Evolutionary conservation across 2,113 vertebrate species (phyloP).

Genomic region (Channa argus): DNA sequence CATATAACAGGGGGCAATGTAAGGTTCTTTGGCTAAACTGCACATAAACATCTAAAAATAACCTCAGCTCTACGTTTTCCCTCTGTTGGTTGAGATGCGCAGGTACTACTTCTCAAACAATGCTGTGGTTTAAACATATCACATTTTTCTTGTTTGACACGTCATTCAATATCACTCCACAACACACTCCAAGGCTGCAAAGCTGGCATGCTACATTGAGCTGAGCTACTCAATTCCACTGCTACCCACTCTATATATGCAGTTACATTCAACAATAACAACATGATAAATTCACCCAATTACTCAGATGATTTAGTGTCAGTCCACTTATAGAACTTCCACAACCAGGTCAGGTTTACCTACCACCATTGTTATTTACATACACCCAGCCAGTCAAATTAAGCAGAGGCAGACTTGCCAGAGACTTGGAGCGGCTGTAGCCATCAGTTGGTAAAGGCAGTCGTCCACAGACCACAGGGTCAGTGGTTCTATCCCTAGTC

Average conservation of each 20-base stretch:
- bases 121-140: conserved; percentile 55
- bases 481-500: too few relatives aligned
- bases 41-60: conserved; percentile 40
- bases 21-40: too few relatives aligned
- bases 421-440: too few relatives aligned
- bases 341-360: not conserved
- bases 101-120: conserved; percentile 55
- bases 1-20: too few relatives aligned
- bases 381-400: not conserved
- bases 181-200: conserved; percentile 31
- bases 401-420: not conserved
- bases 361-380: conserved; percentile 21
- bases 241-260: conserved; percentile 9
- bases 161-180: conserved; percentile 18
- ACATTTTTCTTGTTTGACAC: conserved; percentile 56
- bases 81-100: not conserved
- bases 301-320: conserved; percentile 1
- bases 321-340: not conserved
- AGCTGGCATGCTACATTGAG: conserved; percentile 12
- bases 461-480: too few relatives aligned
- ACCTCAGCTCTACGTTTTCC: conserved; percentile 6
- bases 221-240: conserved; percentile 13
- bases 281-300: conserved; percentile 10
- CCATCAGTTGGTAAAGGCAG: too few relatives aligned
- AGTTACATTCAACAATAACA: conserved; percentile 30